Evolutionary conservation across 2,888 invertebrate species (phyloP).

Genomic region (Erpobdella octoculata): DNA sequence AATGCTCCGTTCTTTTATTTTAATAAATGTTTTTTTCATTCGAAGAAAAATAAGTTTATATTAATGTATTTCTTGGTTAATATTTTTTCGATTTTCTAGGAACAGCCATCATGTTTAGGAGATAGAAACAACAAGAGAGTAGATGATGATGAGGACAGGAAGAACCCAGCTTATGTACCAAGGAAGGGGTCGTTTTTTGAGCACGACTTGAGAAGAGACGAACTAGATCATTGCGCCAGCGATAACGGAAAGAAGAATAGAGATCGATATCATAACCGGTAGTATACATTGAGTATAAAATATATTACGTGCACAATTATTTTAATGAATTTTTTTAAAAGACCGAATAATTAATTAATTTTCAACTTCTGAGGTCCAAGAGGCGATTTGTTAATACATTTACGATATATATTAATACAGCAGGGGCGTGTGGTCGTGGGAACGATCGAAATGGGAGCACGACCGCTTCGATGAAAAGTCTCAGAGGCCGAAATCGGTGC

Average conservation of each 20-base stretch:
- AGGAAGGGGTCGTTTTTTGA: slow-evolving; percentile 92
- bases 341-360: too few species aligned
- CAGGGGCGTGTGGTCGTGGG: slow-evolving; percentile 50
- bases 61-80: too few species aligned
- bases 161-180: slow-evolving; percentile 94
- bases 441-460: slow-evolving; percentile 69
- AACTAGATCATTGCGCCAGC: slow-evolving; percentile 31
- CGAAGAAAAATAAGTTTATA: neutral
- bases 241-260: neutral
- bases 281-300: too few species aligned
- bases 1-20: neutral
- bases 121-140: slow-evolving; percentile 6
- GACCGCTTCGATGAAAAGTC: slow-evolving; percentile 73
- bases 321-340: too few species aligned
- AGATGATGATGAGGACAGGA: slow-evolving; percentile 85
- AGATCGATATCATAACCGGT: too few species aligned
- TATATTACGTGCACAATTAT: too few species aligned
- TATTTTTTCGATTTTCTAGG: too few species aligned
- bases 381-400: too few species aligned
- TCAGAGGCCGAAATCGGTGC: slow-evolving; percentile 75
- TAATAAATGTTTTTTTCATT: neutral
- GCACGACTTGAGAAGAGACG: slow-evolving; percentile 62
- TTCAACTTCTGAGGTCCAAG: too few species aligned
- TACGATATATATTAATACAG: too few species aligned
- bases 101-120: slow-evolving; percentile 11